These are phyloP conservation scores for Cerastoderma edule DNA, from an alignment of 2,888 invertebrate genomes.

Conservation along the genomic window DNA sequence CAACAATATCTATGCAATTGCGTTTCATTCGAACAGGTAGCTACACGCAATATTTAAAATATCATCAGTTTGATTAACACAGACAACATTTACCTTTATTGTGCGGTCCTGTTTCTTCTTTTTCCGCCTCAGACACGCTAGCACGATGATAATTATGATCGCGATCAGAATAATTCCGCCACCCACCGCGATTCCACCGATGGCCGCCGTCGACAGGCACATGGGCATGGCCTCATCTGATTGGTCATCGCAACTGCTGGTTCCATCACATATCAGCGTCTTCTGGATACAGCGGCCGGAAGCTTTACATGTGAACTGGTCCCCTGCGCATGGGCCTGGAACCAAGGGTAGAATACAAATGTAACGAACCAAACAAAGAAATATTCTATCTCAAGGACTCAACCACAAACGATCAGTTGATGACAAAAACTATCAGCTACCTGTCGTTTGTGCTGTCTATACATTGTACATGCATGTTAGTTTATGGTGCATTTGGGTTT, in stretches of 20 bases:
- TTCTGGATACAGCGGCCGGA: slow-evolving; percentile 47
- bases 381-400: too few relatives aligned
- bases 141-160: slow-evolving; percentile 47
- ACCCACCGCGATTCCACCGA: slow-evolving; percentile 45
- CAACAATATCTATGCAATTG: too few relatives aligned
- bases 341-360: too few relatives aligned
- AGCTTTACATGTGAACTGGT: slow-evolving; percentile 49
- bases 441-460: too few relatives aligned
- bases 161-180: slow-evolving; percentile 39
- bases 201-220: slow-evolving; percentile 52
- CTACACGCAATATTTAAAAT: too few relatives aligned
- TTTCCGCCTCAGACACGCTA: slow-evolving; percentile 33
- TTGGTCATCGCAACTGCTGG: slow-evolving; percentile 42
- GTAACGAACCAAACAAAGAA: too few relatives aligned
- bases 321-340: slow-evolving; percentile 49
- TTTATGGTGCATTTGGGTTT: too few relatives aligned
- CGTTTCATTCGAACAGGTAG: too few relatives aligned
- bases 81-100: slow-evolving; percentile 62
- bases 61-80: too few relatives aligned
- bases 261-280: slow-evolving; percentile 48
- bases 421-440: too few relatives aligned
- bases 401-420: too few relatives aligned
- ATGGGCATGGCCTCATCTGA: slow-evolving; percentile 58
- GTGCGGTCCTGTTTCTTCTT: slow-evolving; percentile 47
- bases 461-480: too few relatives aligned